Conservation (phyloP, 1,140 invertebrate species). For the Daktulosphaira vitifoliae region DNA sequence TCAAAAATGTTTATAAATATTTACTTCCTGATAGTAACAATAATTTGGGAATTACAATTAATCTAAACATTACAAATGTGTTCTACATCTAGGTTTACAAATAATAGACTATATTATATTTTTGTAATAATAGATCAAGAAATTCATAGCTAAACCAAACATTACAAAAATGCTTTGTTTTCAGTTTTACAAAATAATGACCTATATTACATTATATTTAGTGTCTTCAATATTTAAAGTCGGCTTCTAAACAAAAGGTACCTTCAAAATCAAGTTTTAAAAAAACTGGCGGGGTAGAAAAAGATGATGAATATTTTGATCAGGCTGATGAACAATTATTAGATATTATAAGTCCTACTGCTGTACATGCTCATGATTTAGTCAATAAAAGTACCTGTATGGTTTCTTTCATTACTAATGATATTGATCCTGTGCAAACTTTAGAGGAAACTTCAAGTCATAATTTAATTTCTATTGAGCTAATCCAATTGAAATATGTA, state of each 20-base stretch:
- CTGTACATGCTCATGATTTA: not conserved
- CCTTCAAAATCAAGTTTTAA: not conserved
- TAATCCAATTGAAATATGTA: not conserved
- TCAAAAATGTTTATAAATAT: too few species aligned
- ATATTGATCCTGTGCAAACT: not conserved
- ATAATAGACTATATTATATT: too few species aligned
- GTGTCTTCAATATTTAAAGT: constrained; percentile 1
- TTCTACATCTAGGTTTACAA: too few species aligned
- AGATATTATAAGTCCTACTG: not conserved
- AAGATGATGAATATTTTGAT: not conserved
- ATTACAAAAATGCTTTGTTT: too few species aligned
- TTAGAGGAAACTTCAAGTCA: not conserved
- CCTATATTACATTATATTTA: not conserved
- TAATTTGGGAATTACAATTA: too few species aligned
- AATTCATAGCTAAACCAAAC: too few species aligned
- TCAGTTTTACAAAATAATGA: too few species aligned
- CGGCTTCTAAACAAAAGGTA: not conserved
- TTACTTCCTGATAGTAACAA: too few species aligned
- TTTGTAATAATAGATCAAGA: too few species aligned
- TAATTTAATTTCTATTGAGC: not conserved
- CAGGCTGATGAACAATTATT: not conserved
- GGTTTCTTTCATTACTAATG: not conserved
- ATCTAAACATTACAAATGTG: too few species aligned
- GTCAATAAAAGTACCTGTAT: not conserved
- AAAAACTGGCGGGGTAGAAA: not conserved